These are phyloP conservation scores for Brenthis daphne DNA, from an alignment of 2,888 invertebrate species.

Conservation along the genomic window DNA sequence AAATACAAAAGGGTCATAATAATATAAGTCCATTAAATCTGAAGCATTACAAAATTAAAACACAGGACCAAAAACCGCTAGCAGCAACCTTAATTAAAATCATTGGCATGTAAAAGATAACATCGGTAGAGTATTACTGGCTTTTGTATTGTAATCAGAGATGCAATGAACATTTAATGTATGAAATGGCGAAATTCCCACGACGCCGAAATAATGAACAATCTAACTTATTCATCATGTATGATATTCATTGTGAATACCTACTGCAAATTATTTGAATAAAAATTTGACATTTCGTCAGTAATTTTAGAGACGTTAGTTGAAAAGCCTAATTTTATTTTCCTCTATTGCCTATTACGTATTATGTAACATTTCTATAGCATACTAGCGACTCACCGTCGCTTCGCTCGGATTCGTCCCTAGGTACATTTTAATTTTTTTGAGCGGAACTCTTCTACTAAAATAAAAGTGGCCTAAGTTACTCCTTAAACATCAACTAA, in stretches of 20 bases:
- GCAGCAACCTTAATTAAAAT: slow-evolving; percentile 29
- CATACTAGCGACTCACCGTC: too few relatives aligned
- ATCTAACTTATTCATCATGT: slow-evolving; percentile 14
- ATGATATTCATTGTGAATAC: slow-evolving; percentile 10
- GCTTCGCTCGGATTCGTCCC: too few relatives aligned
- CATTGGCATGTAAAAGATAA: slow-evolving; percentile 29
- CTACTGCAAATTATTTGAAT: not conserved
- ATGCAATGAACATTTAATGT: slow-evolving; percentile 23
- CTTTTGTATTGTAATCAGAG: slow-evolving; percentile 31
- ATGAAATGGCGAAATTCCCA: slow-evolving; percentile 30
- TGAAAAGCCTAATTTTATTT: too few relatives aligned
- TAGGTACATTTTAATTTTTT: too few relatives aligned
- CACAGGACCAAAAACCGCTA: slow-evolving; percentile 6
- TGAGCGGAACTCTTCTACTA: too few relatives aligned
- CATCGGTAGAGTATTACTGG: slow-evolving; percentile 26
- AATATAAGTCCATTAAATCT: not conserved
- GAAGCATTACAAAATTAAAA: not conserved
- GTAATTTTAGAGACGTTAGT: not conserved
- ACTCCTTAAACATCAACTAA: too few relatives aligned
- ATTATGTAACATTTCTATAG: too few relatives aligned
- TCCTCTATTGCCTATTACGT: too few relatives aligned
- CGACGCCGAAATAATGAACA: slow-evolving; percentile 20
- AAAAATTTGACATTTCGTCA: not conserved
- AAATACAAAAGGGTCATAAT: too few relatives aligned
- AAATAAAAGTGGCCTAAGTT: too few relatives aligned